These are phyloP conservation scores for Acinonyx jubatus DNA, from an alignment of 2,113 vertebrate genomes.

Conservation along the genomic window DNA sequence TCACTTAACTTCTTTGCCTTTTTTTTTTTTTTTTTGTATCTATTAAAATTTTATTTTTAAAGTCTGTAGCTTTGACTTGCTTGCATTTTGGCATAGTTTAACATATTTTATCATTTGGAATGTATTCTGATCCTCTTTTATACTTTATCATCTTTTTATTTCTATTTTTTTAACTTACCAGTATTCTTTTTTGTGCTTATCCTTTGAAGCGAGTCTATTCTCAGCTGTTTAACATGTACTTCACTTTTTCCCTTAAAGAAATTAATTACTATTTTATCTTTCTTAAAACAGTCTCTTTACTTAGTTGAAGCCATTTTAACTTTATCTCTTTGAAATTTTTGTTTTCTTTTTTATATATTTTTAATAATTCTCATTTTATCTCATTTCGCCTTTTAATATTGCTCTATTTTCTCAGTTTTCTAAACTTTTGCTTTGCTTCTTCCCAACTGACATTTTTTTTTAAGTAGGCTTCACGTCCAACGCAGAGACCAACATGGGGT, in stretches of 20 bases:
- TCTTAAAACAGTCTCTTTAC: not conserved
- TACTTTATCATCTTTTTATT: not conserved
- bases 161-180: constrained; percentile 1
- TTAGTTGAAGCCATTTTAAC: not conserved
- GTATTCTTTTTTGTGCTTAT: not conserved
- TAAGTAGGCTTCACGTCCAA: too few species aligned
- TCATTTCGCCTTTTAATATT: not conserved
- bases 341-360: not conserved
- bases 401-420: not conserved
- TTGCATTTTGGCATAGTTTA: not conserved
- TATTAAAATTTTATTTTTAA: not conserved
- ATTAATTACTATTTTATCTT: constrained; percentile 19
- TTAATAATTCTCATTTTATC: not conserved
- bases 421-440: not conserved
- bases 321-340: not conserved
- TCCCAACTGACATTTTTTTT: not conserved
- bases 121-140: constrained; percentile 6
- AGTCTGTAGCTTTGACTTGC: not conserved
- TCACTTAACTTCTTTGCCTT: not conserved
- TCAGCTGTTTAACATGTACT: not conserved
- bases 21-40: not conserved
- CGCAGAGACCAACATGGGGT: too few species aligned
- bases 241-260: not conserved
- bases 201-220: not conserved
- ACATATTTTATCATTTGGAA: not conserved